These are phyloP conservation scores for Podarcis siculus DNA, from an alignment of 2,797 vertebrate genomes.

Conservation along the genomic window DNA sequence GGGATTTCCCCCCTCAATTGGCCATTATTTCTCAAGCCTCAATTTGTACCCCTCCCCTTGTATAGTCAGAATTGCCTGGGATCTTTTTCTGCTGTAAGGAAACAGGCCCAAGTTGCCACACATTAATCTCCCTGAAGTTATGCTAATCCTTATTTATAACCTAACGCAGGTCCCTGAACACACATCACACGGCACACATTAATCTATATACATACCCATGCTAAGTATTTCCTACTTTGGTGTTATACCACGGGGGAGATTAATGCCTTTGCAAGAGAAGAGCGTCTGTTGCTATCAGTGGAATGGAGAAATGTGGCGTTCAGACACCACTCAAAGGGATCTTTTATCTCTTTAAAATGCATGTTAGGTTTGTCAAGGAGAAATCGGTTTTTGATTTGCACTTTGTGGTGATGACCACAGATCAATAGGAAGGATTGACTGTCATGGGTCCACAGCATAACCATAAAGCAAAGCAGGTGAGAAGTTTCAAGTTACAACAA, in stretches of 20 bases:
- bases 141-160: constrained; percentile 28
- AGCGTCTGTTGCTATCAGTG: background rate
- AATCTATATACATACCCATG: background rate
- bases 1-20: background rate
- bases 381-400: constrained; percentile 1
- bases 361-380: background rate
- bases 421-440: background rate
- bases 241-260: constrained; percentile 8
- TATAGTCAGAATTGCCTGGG: background rate
- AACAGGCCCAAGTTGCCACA: background rate
- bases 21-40: background rate
- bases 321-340: background rate
- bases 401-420: background rate
- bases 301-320: background rate
- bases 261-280: background rate
- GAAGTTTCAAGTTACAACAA: background rate
- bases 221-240: constrained; percentile 15
- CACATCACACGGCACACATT: constrained; percentile 1
- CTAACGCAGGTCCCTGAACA: background rate
- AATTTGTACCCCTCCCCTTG: background rate
- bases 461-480: background rate
- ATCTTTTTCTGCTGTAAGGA: background rate
- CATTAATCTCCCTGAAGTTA: constrained; percentile 27
- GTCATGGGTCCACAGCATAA: background rate
- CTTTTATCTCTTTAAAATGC: background rate